Evolutionary conservation across 2,888 invertebrate genomes (phyloP).

Genomic region (Netelia melanura): DNA sequence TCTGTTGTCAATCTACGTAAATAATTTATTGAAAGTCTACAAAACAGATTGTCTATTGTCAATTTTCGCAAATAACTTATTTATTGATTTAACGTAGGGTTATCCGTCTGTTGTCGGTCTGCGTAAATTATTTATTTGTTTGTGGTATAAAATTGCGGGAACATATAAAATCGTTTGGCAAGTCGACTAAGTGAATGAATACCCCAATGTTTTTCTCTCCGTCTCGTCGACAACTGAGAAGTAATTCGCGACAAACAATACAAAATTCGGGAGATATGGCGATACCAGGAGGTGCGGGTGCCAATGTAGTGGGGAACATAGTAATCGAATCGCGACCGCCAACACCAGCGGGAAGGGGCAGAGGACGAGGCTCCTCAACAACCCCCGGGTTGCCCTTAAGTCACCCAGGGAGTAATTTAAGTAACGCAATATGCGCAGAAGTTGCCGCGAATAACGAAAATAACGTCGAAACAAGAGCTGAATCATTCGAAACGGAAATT

Average conservation of each 20-base stretch:
- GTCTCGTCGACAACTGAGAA: neutral
- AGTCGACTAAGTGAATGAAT: neutral
- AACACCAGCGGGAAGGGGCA: neutral
- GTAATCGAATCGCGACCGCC: neutral
- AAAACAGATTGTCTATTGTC: too few relatives aligned
- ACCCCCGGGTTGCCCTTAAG: neutral
- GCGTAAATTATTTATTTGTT: slow-evolving; percentile 2
- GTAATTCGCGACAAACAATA: neutral
- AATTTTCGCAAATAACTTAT: too few relatives aligned
- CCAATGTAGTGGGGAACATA: neutral
- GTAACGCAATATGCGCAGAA: neutral
- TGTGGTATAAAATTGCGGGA: neutral
- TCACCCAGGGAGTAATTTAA: neutral
- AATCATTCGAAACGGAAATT: neutral
- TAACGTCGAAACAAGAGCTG: neutral
- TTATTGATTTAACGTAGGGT: neutral
- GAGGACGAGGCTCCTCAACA: neutral
- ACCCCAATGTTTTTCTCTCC: slow-evolving; percentile 1
- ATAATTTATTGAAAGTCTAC: neutral
- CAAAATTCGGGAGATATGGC: neutral
- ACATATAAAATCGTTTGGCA: neutral
- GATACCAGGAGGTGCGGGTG: neutral
- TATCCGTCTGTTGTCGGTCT: neutral
- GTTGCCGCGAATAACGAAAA: neutral
- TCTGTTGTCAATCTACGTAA: neutral